phyloP scores from a whole-genome alignment of 2,888 invertebrate genomes.

The Hypselothyrea guttata region DNA sequence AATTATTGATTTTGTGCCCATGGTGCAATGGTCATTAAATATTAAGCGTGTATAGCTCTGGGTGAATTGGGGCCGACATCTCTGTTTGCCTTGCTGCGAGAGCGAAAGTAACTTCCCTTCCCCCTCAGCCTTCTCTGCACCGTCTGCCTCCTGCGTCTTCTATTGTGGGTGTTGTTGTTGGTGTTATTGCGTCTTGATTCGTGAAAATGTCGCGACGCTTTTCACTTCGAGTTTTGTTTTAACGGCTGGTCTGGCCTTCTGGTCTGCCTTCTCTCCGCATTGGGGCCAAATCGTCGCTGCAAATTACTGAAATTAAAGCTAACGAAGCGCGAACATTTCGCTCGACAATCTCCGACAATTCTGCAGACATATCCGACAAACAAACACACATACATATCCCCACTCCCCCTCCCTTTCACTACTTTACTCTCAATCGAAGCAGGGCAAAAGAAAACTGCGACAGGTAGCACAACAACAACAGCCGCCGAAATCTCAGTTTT shows the following conservation, averaged over 20 bases:
- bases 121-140: too few relatives aligned
- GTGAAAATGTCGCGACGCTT: constrained; percentile 65
- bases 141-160: background rate
- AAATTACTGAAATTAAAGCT: constrained; percentile 77
- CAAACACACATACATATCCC: constrained; percentile 5
- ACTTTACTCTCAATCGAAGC: too few relatives aligned
- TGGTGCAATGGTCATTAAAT: constrained; percentile 78
- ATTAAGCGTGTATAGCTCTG: too few relatives aligned
- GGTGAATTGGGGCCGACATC: too few relatives aligned
- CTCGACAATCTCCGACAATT: constrained; percentile 57
- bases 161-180: background rate
- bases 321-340: constrained; percentile 79
- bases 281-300: constrained; percentile 63
- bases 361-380: constrained; percentile 49
- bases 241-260: constrained; percentile 52
- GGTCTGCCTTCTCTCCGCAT: too few relatives aligned
- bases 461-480: too few relatives aligned
- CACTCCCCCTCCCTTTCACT: background rate
- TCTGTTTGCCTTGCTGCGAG: constrained; percentile 58
- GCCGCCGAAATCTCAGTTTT: constrained; percentile 26
- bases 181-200: constrained; percentile 50
- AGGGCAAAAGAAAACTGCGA: too few relatives aligned
- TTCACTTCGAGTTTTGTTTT: constrained; percentile 52
- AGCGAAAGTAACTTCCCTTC: constrained; percentile 34
- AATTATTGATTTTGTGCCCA: too few relatives aligned